phyloP scores from a whole-genome alignment of 2,113 vertebrate genomes.

The Indicator maculatus region DNA sequence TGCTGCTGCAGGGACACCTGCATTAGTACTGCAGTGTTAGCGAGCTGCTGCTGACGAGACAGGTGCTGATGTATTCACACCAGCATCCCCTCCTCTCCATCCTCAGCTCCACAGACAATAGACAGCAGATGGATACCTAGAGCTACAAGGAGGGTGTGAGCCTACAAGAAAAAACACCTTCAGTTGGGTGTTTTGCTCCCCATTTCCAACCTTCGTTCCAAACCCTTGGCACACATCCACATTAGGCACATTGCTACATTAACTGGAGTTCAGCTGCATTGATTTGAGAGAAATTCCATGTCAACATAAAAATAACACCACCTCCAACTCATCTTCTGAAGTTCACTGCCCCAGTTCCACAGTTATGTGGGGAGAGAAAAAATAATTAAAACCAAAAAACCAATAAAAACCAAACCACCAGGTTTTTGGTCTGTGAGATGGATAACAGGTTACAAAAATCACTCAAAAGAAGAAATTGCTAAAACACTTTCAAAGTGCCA shows the following conservation, averaged over 20 bases:
- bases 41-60: not conserved
- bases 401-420: too few relatives aligned
- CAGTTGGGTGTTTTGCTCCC: not conserved
- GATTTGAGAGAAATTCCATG: not conserved
- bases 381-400: not conserved
- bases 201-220: not conserved
- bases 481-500: not conserved
- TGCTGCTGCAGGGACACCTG: constrained; percentile 53
- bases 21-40: constrained; percentile 41
- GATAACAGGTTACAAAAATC: not conserved
- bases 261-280: not conserved
- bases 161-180: not conserved
- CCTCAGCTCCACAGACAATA: not conserved
- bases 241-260: not conserved
- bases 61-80: constrained; percentile 10
- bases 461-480: not conserved
- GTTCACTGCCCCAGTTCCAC: not conserved
- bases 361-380: not conserved
- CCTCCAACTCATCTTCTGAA: not conserved
- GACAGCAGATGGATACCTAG: not conserved
- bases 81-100: not conserved
- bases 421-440: not conserved
- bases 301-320: not conserved
- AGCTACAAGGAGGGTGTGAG: not conserved
- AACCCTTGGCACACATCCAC: not conserved